phyloP scores from a whole-genome alignment of 1,140 invertebrate species.

The Tetramorium alpestre region DNA sequence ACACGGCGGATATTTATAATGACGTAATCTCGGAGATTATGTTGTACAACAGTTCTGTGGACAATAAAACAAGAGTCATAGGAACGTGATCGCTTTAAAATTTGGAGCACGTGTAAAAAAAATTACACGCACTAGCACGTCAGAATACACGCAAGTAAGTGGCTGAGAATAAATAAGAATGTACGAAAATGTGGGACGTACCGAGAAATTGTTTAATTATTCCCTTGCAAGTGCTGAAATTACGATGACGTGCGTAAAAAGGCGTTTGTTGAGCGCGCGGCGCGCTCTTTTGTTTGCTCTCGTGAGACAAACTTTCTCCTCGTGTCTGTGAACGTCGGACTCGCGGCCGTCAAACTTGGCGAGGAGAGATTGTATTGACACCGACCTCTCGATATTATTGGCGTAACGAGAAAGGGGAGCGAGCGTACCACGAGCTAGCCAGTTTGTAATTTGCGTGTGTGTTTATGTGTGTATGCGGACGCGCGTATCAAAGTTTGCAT shows the following conservation, averaged over 20 bases:
- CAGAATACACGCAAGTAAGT: not conserved
- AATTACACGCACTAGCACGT: not conserved
- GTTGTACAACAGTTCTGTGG: not conserved
- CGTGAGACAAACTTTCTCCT: conserved; percentile 24
- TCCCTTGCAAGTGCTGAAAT: conserved; percentile 10
- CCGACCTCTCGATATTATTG: conserved; percentile 45
- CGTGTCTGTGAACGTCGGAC: conserved; percentile 7
- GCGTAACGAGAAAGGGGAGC: conserved; percentile 48
- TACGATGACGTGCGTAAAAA: conserved; percentile 40
- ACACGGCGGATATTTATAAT: not conserved
- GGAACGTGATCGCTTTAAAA: not conserved
- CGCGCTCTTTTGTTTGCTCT: conserved; percentile 4
- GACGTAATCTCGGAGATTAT: not conserved
- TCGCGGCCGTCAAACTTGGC: conserved; percentile 13
- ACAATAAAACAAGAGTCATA: not conserved
- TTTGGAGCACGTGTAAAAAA: conserved; percentile 6
- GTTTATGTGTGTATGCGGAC: not conserved
- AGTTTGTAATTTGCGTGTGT: not conserved
- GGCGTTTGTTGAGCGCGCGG: not conserved
- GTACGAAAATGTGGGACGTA: conserved; percentile 6
- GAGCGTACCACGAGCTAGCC: not conserved
- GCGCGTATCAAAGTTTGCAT: conserved; percentile 35
- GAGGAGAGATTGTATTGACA: conserved; percentile 50
- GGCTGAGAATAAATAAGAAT: conserved; percentile 23
- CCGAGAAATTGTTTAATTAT: conserved; percentile 47